Conservation (phyloP, 2,797 vertebrate species). For the Fratercula arctica region DNA sequence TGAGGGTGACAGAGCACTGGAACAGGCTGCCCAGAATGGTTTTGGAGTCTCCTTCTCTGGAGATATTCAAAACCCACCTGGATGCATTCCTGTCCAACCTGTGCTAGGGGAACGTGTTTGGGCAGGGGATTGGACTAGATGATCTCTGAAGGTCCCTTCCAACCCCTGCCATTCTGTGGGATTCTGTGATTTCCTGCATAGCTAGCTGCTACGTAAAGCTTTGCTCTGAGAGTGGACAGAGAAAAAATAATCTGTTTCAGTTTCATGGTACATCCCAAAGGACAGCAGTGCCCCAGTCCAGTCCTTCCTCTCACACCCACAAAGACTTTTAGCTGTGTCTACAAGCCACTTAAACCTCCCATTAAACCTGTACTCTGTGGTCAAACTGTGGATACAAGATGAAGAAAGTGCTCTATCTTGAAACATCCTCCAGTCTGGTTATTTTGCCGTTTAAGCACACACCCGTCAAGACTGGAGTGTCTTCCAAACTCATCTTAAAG, state of each 20-base stretch:
- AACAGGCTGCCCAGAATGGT: no score
- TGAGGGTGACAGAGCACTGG: no score
- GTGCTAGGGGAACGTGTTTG: no score
- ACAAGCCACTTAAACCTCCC: neutral
- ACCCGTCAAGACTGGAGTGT: neutral
- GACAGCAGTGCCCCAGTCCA: neutral
- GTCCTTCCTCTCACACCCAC: neutral
- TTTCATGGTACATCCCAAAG: neutral
- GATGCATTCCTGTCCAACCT: no score
- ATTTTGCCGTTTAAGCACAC: neutral
- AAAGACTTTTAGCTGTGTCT: neutral
- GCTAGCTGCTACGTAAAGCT: neutral
- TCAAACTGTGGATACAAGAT: neutral
- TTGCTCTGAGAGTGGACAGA: neutral
- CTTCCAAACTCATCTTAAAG: neutral
- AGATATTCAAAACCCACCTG: no score
- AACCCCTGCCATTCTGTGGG: no score
- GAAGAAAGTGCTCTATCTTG: neutral
- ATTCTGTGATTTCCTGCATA: neutral
- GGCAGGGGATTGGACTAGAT: no score
- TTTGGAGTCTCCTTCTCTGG: no score
- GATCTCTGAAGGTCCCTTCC: no score
- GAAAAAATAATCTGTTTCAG: neutral
- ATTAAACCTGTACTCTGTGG: neutral
- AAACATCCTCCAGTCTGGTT: neutral